phyloP scores from a whole-genome alignment of 2,888 invertebrate species.

The Bellardia bayeri region DNA sequence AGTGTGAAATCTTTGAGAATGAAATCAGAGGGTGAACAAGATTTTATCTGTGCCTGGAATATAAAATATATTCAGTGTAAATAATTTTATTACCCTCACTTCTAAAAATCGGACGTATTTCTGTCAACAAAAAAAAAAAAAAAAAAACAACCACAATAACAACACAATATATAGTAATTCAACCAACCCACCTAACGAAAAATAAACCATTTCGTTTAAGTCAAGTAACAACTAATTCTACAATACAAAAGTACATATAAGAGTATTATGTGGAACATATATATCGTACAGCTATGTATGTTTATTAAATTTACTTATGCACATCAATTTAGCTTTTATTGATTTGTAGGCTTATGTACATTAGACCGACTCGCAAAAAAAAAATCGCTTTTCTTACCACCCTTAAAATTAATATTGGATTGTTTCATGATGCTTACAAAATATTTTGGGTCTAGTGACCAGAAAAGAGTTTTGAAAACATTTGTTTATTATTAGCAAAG shows the following conservation, averaged over 20 bases:
- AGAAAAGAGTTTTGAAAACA: too few relatives aligned
- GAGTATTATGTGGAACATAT: conserved; percentile 30
- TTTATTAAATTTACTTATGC: too few relatives aligned
- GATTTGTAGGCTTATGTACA: too few relatives aligned
- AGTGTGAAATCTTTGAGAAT: conserved; percentile 5
- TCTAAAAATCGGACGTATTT: conserved; percentile 48
- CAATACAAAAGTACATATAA: not conserved
- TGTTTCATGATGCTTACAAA: too few relatives aligned
- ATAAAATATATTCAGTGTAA: conserved; percentile 49
- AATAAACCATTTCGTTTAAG: not conserved
- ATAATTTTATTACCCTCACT: conserved; percentile 63
- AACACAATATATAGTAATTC: conserved; percentile 20
- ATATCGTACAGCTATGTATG: too few relatives aligned
- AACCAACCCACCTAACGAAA: not conserved
- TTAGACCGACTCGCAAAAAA: too few relatives aligned
- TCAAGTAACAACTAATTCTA: not conserved
- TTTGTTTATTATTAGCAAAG: too few relatives aligned
- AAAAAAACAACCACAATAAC: conserved; percentile 13
- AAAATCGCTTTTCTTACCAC: too few relatives aligned
- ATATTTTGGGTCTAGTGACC: too few relatives aligned
- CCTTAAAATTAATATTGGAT: too few relatives aligned
- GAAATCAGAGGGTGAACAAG: conserved; percentile 51
- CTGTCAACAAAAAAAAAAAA: conserved; percentile 8
- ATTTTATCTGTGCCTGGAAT: conserved; percentile 54
- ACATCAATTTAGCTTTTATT: too few relatives aligned